Base-by-base conservation (phyloP, 2,797 vertebrate species). In the Sebastes iracundus region DNA sequence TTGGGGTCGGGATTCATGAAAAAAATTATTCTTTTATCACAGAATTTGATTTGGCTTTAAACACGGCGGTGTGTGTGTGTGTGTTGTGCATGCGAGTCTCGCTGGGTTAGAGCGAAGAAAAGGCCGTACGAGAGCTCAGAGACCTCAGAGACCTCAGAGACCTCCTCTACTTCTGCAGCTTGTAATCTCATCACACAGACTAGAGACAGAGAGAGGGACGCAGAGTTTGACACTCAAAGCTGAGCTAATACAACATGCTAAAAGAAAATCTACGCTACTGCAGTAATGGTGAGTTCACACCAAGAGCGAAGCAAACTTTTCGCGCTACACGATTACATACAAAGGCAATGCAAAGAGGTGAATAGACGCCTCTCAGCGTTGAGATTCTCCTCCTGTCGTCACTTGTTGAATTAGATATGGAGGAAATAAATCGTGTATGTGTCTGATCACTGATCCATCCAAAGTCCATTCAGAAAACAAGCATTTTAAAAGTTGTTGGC, bases 101-200 rank as follows among this genome's bases (percentile, higher is more conserved):
- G 1, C 27, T 10, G 32, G 78, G 77, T 64, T 73, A 73, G 32
- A 72, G 63, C 1, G 49, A 33, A 27, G 38, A 27, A 53, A 69
- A 66, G 64, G 64, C 14, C 4, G 32, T 27, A 75, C 61, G 30
- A 46, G 22, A 49, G 77, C 69, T 83, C 10, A 42, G 61, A 69
- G 75, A 71, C 65, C 66, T 79, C 42, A n/a, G 30, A 46, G 22
- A 49, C 75, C 69, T 83, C 10, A 42, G 61, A 69, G 75, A 71
- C 65, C 66, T 79, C 42, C 12, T 64, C 53, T 68, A 7, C 71
- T 53, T 56, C 77, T 75, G 72, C 73, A 77, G 79, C 42, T 64
- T 69, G 82, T 82, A 78, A 80, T 84, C 77, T 80, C 71, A 80
- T 80, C 77, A 72, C 68, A 79, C 42, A 83, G 18, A 38, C 38